Evolutionary conservation across 2,113 vertebrate species (phyloP).

Genomic region (Lagopus leucura): DNA sequence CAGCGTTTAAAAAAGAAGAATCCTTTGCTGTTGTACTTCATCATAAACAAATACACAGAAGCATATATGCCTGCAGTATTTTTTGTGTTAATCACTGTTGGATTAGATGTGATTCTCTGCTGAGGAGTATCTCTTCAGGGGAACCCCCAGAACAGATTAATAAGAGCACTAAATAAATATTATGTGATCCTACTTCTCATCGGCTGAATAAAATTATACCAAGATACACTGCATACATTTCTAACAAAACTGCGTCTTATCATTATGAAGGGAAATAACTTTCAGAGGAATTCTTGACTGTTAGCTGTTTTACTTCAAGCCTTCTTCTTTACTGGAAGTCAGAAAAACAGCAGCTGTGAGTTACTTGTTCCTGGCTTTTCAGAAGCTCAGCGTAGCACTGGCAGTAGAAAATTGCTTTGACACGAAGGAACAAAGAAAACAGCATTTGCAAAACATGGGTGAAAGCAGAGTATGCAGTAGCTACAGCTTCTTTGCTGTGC

Average conservation of each 20-base stretch:
- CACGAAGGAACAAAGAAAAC: background rate
- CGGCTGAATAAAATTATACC: background rate
- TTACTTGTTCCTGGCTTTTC: background rate
- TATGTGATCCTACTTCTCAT: background rate
- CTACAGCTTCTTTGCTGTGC: background rate
- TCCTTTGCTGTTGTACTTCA: background rate
- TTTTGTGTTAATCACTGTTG: background rate
- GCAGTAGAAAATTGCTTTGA: background rate
- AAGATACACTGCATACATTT: background rate
- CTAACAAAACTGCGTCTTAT: background rate
- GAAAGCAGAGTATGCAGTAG: background rate
- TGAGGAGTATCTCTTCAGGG: background rate
- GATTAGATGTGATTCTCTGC: background rate
- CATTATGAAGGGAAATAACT: background rate
- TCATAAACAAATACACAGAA: background rate
- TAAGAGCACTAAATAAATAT: background rate
- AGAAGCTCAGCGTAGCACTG: background rate
- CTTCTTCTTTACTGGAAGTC: background rate
- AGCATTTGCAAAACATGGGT: background rate
- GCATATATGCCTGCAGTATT: background rate
- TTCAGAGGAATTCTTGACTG: rapidly evolving
- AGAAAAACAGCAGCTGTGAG: background rate
- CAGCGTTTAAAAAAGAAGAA: background rate
- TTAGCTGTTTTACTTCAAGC: background rate
- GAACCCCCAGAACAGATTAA: background rate